A percentile compares a stretch with the other conserved stretches of the same genome.
Evolutionary conservation across 2,888 invertebrate genomes (phyloP).

Genomic region (Drosophila borborema): DNA sequence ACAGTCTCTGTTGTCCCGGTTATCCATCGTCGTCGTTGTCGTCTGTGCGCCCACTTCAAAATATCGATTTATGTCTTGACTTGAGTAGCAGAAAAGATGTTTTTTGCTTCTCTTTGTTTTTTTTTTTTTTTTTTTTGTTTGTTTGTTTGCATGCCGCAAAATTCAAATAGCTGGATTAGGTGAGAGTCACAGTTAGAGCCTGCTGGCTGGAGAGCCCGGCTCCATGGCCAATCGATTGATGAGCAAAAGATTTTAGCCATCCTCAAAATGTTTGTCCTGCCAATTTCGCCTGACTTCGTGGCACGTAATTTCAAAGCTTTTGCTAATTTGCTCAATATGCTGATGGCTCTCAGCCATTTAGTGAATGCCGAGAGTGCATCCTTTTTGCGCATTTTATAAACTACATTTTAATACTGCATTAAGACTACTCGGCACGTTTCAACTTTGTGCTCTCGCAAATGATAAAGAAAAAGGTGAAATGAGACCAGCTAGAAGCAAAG

Average conservation of each 20-base stretch:
- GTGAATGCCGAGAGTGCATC: constrained; percentile 50
- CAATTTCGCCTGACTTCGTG: constrained; percentile 17
- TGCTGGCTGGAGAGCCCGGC: constrained; percentile 16
- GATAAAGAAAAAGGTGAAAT: constrained; percentile 18
- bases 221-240: constrained; percentile 48
- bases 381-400: constrained; percentile 42
- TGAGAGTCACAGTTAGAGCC: constrained; percentile 22
- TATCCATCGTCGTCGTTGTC: constrained; percentile 17
- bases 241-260: constrained; percentile 25
- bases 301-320: constrained; percentile 48
- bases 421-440: constrained; percentile 56
- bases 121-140: constrained; percentile 29
- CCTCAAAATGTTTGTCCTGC: constrained; percentile 4
- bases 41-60: constrained; percentile 52
- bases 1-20: not conserved
- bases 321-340: constrained; percentile 64
- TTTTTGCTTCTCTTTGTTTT: constrained; percentile 21
- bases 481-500: not conserved
- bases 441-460: constrained; percentile 15
- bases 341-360: constrained; percentile 57
- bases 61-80: constrained; percentile 67
- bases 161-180: constrained; percentile 62
- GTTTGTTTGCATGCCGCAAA: constrained; percentile 44
- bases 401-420: constrained; percentile 51
- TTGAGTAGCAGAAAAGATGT: constrained; percentile 25